Evolutionary conservation across 2,113 vertebrate genomes (phyloP).

Genomic region (Peucedramus taeniatus): DNA sequence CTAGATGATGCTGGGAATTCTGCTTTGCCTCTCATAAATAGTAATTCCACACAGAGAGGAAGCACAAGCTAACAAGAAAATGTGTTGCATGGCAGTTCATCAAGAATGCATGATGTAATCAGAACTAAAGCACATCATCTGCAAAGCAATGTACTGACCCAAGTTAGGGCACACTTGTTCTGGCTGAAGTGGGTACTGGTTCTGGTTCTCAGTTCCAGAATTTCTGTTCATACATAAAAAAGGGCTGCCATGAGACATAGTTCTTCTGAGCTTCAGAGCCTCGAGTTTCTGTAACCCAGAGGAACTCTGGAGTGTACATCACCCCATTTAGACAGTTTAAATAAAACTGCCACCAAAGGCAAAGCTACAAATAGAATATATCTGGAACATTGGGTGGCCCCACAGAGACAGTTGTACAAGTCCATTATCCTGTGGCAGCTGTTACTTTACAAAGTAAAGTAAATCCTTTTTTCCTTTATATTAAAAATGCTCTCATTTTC

Average conservation of each 20-base stretch:
- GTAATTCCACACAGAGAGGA: not conserved
- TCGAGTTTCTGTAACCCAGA: not conserved
- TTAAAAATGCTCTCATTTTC: not conserved
- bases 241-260: not conserved
- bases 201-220: not conserved
- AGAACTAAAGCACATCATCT: not conserved
- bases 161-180: not conserved
- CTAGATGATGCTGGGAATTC: not conserved
- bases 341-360: not conserved
- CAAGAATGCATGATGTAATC: rapidly evolving
- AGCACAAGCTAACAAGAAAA: not conserved
- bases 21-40: not conserved
- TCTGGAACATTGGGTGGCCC: not conserved
- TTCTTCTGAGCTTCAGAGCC: not conserved
- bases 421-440: not conserved
- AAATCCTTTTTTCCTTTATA: not conserved
- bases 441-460: not conserved
- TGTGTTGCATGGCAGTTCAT: not conserved
- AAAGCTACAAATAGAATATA: not conserved
- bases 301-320: not conserved
- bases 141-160: not conserved
- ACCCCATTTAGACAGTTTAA: not conserved
- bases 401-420: not conserved
- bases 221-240: not conserved
- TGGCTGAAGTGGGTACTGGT: not conserved